Conservation (phyloP, 2,888 invertebrate genomes). For the Oscheius sp. region DNA sequence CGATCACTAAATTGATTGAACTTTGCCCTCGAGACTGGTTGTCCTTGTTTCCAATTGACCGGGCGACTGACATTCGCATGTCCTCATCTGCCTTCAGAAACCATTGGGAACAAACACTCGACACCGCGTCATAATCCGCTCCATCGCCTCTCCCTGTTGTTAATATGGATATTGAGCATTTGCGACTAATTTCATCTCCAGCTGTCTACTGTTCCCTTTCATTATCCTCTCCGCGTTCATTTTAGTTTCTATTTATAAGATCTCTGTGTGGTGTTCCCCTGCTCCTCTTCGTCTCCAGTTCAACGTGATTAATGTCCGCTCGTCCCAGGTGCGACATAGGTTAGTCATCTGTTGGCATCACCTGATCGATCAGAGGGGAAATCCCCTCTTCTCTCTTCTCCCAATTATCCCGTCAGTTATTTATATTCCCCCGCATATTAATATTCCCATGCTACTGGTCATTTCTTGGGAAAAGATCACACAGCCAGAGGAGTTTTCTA, state of each 20-base stretch:
- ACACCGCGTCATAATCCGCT: slow-evolving; percentile 10
- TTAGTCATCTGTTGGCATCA: too few species aligned
- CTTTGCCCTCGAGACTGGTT: not conserved
- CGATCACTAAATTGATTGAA: too few species aligned
- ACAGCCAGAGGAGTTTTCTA: too few species aligned
- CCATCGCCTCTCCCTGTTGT: not conserved
- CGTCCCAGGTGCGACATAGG: too few species aligned
- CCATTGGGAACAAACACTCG: slow-evolving; percentile 3
- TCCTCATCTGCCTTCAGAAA: not conserved
- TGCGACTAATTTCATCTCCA: slow-evolving; percentile 25
- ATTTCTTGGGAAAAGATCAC: too few species aligned
- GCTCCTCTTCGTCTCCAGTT: slow-evolving; percentile 5
- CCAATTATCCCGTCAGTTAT: not conserved
- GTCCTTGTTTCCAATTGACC: not conserved
- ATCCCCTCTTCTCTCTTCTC: too few species aligned
- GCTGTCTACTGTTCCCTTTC: not conserved
- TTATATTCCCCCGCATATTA: not conserved
- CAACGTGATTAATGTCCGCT: not conserved
- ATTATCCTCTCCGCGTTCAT: not conserved
- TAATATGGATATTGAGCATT: slow-evolving; percentile 26
- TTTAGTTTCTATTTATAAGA: slow-evolving; percentile 1
- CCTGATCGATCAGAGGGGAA: too few species aligned
- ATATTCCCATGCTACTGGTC: not conserved
- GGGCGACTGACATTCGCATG: not conserved
- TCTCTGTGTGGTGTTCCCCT: slow-evolving; percentile 5